Base-by-base conservation (phyloP, 2,888 invertebrate genomes). In the Synanthedon vespiformis region DNA sequence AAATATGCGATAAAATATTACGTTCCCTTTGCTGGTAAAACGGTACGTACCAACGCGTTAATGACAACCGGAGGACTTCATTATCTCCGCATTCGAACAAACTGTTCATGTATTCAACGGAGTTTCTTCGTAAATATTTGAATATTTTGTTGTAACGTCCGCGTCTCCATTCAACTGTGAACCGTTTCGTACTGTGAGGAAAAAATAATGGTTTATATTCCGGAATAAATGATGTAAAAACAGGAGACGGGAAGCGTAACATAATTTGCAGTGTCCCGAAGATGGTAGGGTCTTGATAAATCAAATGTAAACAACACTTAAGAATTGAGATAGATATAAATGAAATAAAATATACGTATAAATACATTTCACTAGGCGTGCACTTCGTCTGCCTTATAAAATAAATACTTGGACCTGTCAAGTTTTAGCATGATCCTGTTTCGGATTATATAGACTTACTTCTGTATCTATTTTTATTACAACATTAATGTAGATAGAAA, bases 231-330 rank as follows among this genome's bases (percentile, higher is more conserved):
- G 70, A 71, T 64, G 68, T 68, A 72, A 73, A 74, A 73, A 72
- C 70, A 68, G 63, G 62, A 67, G 65, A 69, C 60, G 65, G 69
- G 59, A 59, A 63, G 56, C 62, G 68, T 69, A 77, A 76, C 68
- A 68, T 71, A 72, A 77, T 78, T 77, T 73, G 65, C 65, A 60
- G 64, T 72, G 68, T 72, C 65, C 65, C 65, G 59, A 59, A 64
- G 63, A 58, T 63, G 62, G 67, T 60, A 47, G 63, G 58, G 68
- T 60, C 59, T 53, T 61, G 65, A 72, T 77, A 75, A 77, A 76
- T 78, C 74, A 75, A 74, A 77, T 70, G 72, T 70, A 76, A 77
- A 78, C 72, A 75, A 63, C 68, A 69, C 63, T 64, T 63, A 58
- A 55, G 54, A 52, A 54, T 54, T 54, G 51, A 59, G 62, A 65